Evolutionary conservation across 2,888 invertebrate genomes (phyloP).

Genomic region (Masnerella sp.): DNA sequence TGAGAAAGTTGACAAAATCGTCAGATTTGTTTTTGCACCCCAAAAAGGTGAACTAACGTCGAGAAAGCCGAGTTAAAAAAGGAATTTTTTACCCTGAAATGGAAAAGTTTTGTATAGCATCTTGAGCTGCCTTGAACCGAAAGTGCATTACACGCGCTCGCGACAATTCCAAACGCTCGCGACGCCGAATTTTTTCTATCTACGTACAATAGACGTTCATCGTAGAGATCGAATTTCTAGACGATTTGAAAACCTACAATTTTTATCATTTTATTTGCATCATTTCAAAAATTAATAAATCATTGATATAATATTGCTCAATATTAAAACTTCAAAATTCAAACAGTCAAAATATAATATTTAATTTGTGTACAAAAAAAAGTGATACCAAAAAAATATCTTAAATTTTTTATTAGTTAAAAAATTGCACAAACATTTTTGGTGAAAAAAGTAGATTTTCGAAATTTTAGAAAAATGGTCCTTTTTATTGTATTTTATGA

Average conservation of each 20-base stretch:
- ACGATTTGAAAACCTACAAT: slow-evolving; percentile 33
- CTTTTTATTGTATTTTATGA: background rate
- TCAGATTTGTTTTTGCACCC: slow-evolving; percentile 25
- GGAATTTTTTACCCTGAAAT: slow-evolving; percentile 16
- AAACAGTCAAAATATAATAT: too few species aligned
- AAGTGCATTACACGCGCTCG: slow-evolving; percentile 75
- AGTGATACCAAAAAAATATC: too few species aligned
- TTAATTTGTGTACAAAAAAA: too few species aligned
- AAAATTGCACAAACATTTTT: too few species aligned
- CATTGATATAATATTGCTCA: too few species aligned
- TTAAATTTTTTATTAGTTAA: too few species aligned
- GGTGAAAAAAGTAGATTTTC: background rate
- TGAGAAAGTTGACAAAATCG: too few species aligned
- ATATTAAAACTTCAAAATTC: background rate
- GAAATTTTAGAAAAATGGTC: background rate
- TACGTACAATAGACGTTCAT: slow-evolving; percentile 69
- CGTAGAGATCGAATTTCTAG: slow-evolving; percentile 59
- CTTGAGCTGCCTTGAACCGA: slow-evolving; percentile 77
- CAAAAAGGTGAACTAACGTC: background rate
- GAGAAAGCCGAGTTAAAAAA: background rate
- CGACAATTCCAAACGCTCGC: slow-evolving; percentile 63
- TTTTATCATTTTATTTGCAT: slow-evolving; percentile 17
- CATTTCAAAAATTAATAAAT: background rate
- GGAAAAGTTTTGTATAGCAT: slow-evolving; percentile 73
- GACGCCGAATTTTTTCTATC: slow-evolving; percentile 70